Evolutionary conservation across 1,140 invertebrate genomes (phyloP).

Genomic region (Oncopeltus fasciatus): DNA sequence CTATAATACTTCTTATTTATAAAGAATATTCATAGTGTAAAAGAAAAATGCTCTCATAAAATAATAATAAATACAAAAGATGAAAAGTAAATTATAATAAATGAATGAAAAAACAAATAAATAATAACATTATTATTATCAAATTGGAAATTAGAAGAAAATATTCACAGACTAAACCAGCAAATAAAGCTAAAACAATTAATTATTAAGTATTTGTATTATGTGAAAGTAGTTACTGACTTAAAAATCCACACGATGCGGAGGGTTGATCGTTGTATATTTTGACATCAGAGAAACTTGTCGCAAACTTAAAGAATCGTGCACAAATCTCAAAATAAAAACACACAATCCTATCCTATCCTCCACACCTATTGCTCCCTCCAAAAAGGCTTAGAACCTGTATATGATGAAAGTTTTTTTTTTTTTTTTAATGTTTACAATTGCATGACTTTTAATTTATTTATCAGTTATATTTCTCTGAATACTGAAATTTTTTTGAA

Average conservation of each 20-base stretch:
- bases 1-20: neutral
- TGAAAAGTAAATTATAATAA: too few relatives aligned
- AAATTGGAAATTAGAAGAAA: too few relatives aligned
- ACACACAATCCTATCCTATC: slow-evolving; percentile 2
- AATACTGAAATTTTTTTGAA: neutral
- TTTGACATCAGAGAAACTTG: neutral
- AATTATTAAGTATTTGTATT: neutral
- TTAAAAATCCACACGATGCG: neutral
- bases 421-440: neutral
- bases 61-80: too few relatives aligned
- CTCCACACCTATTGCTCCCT: neutral
- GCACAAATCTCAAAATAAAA: slow-evolving; percentile 2
- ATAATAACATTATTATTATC: too few relatives aligned
- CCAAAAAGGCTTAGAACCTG: neutral
- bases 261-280: neutral
- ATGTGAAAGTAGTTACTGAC: slow-evolving; percentile 7
- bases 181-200: slow-evolving; percentile 1
- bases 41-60: neutral
- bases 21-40: neutral
- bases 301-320: neutral
- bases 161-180: too few relatives aligned
- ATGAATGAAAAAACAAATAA: too few relatives aligned
- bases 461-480: neutral
- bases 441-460: too few relatives aligned
- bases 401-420: neutral